A percentile compares a stretch with the other conserved stretches of the same genome.
These are phyloP conservation scores for Egretta garzetta DNA, from an alignment of 2,113 vertebrate genomes.

Conservation along the genomic window DNA sequence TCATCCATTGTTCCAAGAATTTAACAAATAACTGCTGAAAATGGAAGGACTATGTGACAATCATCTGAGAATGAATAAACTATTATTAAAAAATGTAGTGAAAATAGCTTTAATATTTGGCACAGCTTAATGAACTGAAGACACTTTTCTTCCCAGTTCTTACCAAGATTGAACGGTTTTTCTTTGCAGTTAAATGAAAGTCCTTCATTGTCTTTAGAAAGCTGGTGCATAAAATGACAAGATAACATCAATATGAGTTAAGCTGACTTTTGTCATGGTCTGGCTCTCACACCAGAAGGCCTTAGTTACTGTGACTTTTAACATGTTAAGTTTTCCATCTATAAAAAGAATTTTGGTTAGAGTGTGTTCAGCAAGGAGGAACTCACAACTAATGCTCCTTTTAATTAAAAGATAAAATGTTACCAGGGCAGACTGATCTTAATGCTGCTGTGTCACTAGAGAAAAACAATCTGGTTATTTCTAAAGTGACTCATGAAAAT, in stretches of 20 bases:
- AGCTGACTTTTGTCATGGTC: not conserved
- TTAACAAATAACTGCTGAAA: not conserved
- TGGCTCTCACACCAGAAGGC: not conserved
- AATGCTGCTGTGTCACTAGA: not conserved
- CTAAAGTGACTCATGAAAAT: not conserved
- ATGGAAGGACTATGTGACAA: not conserved
- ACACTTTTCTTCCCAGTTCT: not conserved
- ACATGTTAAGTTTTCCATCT: not conserved
- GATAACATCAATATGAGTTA: not conserved
- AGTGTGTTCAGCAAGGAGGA: not conserved
- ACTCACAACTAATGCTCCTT: not conserved
- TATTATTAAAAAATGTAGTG: not conserved
- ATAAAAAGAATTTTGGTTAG: not conserved
- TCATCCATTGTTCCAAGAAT: not conserved
- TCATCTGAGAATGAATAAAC: not conserved
- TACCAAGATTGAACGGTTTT: not conserved
- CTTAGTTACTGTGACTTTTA: not conserved
- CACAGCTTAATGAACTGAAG: not conserved
- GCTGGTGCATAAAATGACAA: not conserved
- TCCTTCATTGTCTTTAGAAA: not conserved
- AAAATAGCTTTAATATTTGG: constrained; percentile 9
- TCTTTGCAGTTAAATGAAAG: not conserved
- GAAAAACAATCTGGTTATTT: not conserved
- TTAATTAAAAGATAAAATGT: constrained; percentile 16
- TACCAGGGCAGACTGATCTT: not conserved